phyloP scores from a whole-genome alignment of 2,888 invertebrate species.

The Galeruca laticollis region DNA sequence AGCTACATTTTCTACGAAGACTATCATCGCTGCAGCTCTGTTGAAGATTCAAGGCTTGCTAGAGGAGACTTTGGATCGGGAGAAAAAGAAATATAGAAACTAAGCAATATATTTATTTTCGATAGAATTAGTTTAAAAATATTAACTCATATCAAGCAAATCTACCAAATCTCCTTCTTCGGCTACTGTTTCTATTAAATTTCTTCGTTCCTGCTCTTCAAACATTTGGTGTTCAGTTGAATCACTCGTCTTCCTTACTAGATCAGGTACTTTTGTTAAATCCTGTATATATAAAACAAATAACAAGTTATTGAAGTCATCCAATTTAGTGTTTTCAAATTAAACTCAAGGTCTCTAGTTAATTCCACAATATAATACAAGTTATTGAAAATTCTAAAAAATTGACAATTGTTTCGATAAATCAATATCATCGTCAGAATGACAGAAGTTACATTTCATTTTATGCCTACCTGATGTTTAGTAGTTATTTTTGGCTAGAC shows the following conservation, averaged over 20 bases:
- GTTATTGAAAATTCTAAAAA: too few species aligned
- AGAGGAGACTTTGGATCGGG: too few species aligned
- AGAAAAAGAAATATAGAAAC: too few species aligned
- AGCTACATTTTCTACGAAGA: too few species aligned
- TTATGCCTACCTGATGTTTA: too few species aligned
- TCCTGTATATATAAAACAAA: slow-evolving; percentile 1
- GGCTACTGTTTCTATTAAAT: slow-evolving; percentile 25
- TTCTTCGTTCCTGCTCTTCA: slow-evolving; percentile 17
- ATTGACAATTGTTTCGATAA: too few species aligned
- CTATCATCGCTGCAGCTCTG: too few species aligned
- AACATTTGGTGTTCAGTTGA: slow-evolving; percentile 21
- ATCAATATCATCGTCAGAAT: too few species aligned
- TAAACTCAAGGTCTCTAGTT: not conserved
- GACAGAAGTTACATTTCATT: too few species aligned
- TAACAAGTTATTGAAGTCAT: slow-evolving; percentile 5
- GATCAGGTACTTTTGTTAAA: not conserved
- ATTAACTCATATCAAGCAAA: slow-evolving; percentile 21
- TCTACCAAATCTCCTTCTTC: slow-evolving; percentile 37
- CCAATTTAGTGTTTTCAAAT: not conserved
- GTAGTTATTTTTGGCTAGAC: too few species aligned
- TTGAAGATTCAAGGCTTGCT: too few species aligned
- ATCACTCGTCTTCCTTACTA: not conserved
- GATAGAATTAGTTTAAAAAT: not conserved
- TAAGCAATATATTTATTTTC: not conserved
- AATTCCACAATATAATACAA: too few species aligned